Conservation (phyloP, 2,113 vertebrate species). For the Psilopsiagon aymara region DNA sequence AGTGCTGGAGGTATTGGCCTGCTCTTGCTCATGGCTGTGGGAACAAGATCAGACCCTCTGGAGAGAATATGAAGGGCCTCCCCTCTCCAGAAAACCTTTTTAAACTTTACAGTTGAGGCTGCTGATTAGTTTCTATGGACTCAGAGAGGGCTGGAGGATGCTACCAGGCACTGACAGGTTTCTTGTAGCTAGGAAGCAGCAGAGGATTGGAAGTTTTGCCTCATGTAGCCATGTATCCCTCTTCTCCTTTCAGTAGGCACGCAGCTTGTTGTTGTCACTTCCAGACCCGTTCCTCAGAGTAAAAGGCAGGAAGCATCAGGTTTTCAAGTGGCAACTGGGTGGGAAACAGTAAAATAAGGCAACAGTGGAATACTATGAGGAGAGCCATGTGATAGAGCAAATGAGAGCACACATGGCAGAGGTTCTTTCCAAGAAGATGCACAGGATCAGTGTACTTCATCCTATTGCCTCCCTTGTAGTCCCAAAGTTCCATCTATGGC, state of each 20-base stretch:
- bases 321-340: background rate
- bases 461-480: background rate
- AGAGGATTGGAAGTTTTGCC: background rate
- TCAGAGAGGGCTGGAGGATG: background rate
- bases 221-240: background rate
- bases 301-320: background rate
- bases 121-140: background rate
- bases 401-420: background rate
- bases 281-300: background rate
- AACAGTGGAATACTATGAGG: background rate
- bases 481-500: background rate
- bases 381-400: background rate
- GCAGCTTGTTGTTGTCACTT: background rate
- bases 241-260: background rate
- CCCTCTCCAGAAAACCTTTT: background rate
- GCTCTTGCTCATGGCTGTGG: background rate
- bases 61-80: background rate
- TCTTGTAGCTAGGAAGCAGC: background rate
- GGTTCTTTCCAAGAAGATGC: background rate
- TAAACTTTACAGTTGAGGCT: background rate
- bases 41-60: slow-evolving; percentile 1
- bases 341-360: background rate
- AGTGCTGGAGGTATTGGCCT: background rate
- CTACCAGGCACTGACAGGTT: background rate
- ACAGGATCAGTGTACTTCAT: background rate